Conservation (phyloP, 2,888 invertebrate species). For the Baccha elongata region DNA sequence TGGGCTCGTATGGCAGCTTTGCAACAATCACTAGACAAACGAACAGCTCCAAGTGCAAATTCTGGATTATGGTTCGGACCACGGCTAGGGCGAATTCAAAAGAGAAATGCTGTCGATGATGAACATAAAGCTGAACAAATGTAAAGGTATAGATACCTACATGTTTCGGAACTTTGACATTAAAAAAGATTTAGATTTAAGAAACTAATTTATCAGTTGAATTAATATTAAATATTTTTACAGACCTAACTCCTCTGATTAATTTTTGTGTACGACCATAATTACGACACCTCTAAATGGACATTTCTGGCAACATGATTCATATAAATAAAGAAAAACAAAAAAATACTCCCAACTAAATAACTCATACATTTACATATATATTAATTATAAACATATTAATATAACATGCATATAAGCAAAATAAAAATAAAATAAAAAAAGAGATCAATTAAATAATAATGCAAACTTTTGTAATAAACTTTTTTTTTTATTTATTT, state of each 20-base stretch:
- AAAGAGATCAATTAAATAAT: conserved; percentile 28
- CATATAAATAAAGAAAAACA: neutral
- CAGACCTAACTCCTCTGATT: neutral
- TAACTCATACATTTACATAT: conserved; percentile 2
- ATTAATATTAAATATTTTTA: neutral
- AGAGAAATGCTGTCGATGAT: conserved; percentile 74
- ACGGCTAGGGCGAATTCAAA: conserved; percentile 84
- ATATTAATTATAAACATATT: conserved; percentile 18
- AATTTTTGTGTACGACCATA: neutral
- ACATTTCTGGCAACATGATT: conserved; percentile 19
- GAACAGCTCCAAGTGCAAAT: conserved; percentile 81
- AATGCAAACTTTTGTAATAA: conserved; percentile 5
- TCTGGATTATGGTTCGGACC: conserved; percentile 88
- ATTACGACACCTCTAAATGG: neutral
- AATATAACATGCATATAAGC: neutral
- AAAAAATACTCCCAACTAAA: neutral
- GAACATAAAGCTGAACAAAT: conserved; percentile 73
- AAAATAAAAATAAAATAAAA: neutral
- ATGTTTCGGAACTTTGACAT: neutral
- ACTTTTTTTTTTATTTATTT: neutral
- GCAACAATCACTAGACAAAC: conserved; percentile 80
- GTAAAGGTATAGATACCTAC: conserved; percentile 63
- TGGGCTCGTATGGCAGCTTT: conserved; percentile 80
- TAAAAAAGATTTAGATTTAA: neutral
- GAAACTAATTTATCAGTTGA: neutral